Evolutionary conservation across 2,113 vertebrate genomes (phyloP).

Genomic region (Bos indicus): DNA sequence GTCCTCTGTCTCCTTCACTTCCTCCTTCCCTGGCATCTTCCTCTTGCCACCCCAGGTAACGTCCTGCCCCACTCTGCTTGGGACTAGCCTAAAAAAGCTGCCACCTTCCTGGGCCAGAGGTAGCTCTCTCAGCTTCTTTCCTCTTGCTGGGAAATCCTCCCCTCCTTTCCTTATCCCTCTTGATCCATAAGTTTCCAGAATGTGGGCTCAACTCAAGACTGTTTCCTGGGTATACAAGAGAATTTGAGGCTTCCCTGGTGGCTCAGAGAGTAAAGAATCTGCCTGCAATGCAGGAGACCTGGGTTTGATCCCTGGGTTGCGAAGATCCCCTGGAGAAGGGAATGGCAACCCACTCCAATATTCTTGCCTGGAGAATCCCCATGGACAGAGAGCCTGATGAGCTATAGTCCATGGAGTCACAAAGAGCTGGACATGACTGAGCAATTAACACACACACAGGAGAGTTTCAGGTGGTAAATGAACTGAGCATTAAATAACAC

Average conservation of each 20-base stretch:
- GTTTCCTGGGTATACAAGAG: not conserved
- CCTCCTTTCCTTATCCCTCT: not conserved
- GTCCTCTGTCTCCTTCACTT: not conserved
- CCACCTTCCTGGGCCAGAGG: not conserved
- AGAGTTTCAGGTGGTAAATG: not conserved
- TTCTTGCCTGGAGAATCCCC: not conserved
- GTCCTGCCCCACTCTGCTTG: not conserved
- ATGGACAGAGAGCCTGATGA: not conserved
- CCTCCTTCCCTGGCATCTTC: not conserved
- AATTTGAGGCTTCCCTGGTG: not conserved
- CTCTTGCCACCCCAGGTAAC: rapidly evolving
- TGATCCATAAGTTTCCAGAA: not conserved
- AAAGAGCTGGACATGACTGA: not conserved
- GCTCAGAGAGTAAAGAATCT: not conserved
- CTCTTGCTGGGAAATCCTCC: not conserved
- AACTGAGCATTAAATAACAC: not conserved
- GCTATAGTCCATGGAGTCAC: not conserved
- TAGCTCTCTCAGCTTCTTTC: not conserved
- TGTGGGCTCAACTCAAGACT: not conserved
- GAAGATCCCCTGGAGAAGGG: not conserved
- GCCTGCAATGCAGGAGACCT: not conserved
- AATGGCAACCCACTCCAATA: not conserved
- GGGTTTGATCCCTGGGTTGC: not conserved
- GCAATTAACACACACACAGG: not conserved
- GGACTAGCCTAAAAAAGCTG: not conserved